Evolutionary conservation across 2,797 vertebrate species (phyloP).

Genomic region (Mycteria americana): DNA sequence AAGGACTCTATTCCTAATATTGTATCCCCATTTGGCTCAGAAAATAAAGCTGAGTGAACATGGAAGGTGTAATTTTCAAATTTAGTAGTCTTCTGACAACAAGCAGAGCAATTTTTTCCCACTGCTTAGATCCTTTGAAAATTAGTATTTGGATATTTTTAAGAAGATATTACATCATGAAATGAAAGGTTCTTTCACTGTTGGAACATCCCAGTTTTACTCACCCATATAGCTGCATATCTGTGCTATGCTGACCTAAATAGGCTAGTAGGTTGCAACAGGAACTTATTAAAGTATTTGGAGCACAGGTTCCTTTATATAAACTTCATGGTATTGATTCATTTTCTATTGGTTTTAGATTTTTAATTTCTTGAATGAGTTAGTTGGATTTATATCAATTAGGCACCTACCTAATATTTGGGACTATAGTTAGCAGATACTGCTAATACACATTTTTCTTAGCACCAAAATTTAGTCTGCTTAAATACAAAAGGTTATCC

Average conservation of each 20-base stretch:
- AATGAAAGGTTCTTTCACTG: not conserved
- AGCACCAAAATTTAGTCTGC: not conserved
- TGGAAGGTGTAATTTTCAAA: not conserved
- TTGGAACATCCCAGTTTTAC: not conserved
- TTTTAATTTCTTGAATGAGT: not conserved
- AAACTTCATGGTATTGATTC: not conserved
- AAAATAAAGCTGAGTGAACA: not conserved
- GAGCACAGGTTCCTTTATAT: not conserved
- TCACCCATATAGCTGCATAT: not conserved
- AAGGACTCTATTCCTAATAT: not conserved
- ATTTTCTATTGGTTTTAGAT: not conserved
- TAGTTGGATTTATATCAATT: not conserved
- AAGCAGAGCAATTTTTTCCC: not conserved
- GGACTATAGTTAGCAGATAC: not conserved
- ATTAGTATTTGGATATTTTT: not conserved
- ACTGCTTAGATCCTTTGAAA: not conserved
- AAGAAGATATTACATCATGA: not conserved
- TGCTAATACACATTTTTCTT: not conserved
- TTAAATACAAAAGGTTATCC: not conserved
- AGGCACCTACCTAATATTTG: not conserved
- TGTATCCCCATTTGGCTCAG: not conserved
- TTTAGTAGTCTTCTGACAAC: not conserved
- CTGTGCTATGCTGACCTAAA: not conserved
- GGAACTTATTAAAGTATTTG: not conserved
- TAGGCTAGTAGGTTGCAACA: not conserved